These are phyloP conservation scores for Hartigia nigra DNA, from an alignment of 2,888 invertebrate species.

Conservation along the genomic window DNA sequence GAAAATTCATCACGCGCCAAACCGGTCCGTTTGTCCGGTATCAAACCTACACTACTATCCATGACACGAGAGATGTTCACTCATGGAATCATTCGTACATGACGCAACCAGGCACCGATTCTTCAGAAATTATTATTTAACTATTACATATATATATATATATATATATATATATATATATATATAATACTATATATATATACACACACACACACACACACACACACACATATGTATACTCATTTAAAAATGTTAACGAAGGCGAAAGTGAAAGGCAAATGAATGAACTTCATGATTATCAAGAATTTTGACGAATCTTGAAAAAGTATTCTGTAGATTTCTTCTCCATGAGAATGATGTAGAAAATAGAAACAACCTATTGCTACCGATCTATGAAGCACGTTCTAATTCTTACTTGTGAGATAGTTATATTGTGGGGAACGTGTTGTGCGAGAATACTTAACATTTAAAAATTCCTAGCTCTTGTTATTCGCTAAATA, in stretches of 20 bases:
- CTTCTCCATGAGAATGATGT: background rate
- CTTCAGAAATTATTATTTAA: background rate
- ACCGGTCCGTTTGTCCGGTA: constrained; percentile 28
- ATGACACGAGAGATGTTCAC: background rate
- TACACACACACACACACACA: background rate
- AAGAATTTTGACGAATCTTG: background rate
- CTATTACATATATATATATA: background rate
- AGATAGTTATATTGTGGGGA: background rate
- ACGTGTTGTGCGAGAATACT: background rate
- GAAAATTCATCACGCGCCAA: constrained; percentile 29
- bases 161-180: no score
- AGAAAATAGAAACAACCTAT: background rate
- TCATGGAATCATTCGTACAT: background rate
- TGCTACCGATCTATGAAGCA: background rate
- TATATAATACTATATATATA: no score
- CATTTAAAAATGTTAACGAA: background rate
- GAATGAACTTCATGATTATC: background rate
- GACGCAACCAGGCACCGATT: background rate
- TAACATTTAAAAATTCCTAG: background rate
- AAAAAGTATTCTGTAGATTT: background rate
- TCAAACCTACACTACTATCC: background rate
- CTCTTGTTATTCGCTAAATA: constrained; percentile 1
- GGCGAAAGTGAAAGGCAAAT: background rate
- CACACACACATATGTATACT: background rate
- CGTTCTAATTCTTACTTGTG: background rate